Base-by-base conservation (phyloP, 2,113 vertebrate species). In the Chascanopsetta lugubris region DNA sequence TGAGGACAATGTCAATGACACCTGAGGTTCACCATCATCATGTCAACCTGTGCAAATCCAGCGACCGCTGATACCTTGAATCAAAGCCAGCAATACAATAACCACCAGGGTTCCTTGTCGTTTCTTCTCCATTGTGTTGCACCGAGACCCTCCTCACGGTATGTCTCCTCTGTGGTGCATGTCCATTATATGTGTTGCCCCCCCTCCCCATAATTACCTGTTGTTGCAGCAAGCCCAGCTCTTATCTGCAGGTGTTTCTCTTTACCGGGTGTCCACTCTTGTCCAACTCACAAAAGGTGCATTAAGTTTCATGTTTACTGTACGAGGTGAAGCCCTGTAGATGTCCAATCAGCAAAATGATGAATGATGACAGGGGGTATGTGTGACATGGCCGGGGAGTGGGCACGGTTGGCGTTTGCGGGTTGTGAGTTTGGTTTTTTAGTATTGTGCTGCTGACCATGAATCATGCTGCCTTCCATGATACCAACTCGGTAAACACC, bases 171-270 rank as follows among this genome's bases (percentile, higher is more conserved):
- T 59, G 12, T 53, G 79, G 72, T 83, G 80, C 25, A 9, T 30
- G 48, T 55, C 66, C 77, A 68, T n/a, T n/a, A n/a, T n/a, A n/a
- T n/a, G n/a, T n/a, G n/a, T n/a, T n/a, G n/a, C n/a, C 55, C 80
- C 78, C 78, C 69, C 42, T 15, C 38, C 65, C 26, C 49, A 62
- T 50, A 57, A 61, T 62, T 46, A 63, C 42, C 48, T 27, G 3
- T 15, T 1, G 34, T 17, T 1, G 6, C 17, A 30, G 21, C 3
- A 36, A 32, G 3, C 32, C 15, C 12, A 7, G 6, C 13, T 69
- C 80, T 88, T 88, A 88, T 87, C 86, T 70, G 64, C 61, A 73
- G 82, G n/a, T 72, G 80, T 59, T 79, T 69, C 56, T 29, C 53
- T 1, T 61, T 8, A 36, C 62, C 59, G 65, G 20, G 40, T 27